Evolutionary conservation across 2,888 invertebrate genomes (phyloP).

Genomic region (Cecidostiba fungosa): DNA sequence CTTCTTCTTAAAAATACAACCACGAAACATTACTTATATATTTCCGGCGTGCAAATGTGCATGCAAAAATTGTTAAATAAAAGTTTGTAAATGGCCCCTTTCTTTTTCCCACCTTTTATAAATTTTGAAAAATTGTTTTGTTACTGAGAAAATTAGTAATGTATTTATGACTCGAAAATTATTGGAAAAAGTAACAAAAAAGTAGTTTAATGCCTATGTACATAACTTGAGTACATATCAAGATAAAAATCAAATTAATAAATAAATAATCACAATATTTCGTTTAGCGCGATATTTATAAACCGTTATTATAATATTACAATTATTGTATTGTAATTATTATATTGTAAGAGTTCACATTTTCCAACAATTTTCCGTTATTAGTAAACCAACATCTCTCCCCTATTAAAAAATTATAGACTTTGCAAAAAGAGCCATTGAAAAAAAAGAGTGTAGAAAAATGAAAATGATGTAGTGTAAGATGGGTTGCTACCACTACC

Average conservation of each 20-base stretch:
- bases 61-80: conserved; percentile 57
- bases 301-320: too few species aligned
- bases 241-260: background rate
- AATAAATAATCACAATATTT: too few species aligned
- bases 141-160: background rate
- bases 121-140: background rate
- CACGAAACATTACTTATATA: conserved; percentile 41
- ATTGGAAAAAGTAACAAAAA: conserved; percentile 23
- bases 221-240: background rate
- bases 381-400: conserved; percentile 47
- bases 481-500: background rate
- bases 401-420: conserved; percentile 31
- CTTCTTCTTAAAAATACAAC: conserved; percentile 47
- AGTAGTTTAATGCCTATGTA: background rate
- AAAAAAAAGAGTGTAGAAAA: conserved; percentile 17
- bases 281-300: too few species aligned
- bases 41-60: conserved; percentile 57
- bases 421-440: conserved; percentile 31
- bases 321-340: too few species aligned
- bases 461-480: conserved; percentile 10
- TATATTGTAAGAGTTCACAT: background rate
- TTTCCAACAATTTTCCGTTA: conserved; percentile 17
- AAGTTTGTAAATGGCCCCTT: conserved; percentile 40
- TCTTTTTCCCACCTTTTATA: background rate
- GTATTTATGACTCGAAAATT: background rate